Percentiles rank a stretch among this genome's conserved stretches.
These are phyloP conservation scores for Nesospiza acunhae DNA, from an alignment of 2,113 vertebrate species.

Conservation along the genomic window DNA sequence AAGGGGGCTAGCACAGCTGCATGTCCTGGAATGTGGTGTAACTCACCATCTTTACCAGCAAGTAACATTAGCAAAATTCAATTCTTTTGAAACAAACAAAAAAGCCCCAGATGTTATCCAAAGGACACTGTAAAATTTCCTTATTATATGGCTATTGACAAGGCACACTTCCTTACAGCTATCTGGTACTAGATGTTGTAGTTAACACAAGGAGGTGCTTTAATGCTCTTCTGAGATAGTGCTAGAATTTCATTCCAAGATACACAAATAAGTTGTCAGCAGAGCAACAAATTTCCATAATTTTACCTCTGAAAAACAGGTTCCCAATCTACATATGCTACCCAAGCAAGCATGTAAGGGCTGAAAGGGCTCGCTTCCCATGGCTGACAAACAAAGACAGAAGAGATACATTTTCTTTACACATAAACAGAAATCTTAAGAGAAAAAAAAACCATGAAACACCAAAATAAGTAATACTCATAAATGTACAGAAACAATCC, in stretches of 20 bases:
- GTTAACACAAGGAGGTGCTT: neutral
- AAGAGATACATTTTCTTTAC: neutral
- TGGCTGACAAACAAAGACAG: neutral
- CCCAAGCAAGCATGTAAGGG: neutral
- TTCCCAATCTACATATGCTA: neutral
- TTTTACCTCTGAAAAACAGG: neutral
- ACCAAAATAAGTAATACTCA: neutral
- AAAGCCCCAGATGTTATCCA: neutral
- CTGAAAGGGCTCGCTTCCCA: neutral
- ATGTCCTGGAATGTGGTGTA: neutral
- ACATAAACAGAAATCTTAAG: neutral
- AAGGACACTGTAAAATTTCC: neutral
- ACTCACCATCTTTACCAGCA: neutral
- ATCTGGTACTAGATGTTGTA: neutral
- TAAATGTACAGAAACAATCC: neutral
- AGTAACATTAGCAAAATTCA: neutral
- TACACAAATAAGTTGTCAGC: neutral
- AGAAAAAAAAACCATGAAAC: fast-evolving
- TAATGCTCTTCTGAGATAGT: neutral
- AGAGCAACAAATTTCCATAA: neutral
- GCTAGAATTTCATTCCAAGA: neutral
- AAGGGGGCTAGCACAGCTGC: neutral
- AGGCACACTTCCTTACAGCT: neutral
- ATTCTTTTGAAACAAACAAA: neutral
- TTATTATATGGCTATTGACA: neutral